Evolutionary conservation across 2,888 invertebrate genomes (phyloP).

Genomic region (Emmelina monodactyla): DNA sequence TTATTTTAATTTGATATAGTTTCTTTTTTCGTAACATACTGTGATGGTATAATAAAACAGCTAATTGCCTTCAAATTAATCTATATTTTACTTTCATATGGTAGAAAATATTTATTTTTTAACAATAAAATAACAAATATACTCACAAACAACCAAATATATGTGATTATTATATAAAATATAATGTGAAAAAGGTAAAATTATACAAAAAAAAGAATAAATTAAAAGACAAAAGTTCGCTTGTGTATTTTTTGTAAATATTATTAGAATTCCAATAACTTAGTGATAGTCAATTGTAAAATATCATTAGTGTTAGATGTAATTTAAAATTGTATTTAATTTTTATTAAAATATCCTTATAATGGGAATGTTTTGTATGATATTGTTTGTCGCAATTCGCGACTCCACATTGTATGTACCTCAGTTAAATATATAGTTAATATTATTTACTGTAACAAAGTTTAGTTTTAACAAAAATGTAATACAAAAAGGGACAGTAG

Average conservation of each 20-base stretch:
- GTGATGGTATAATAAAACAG: too few relatives aligned
- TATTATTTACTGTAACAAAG: too few relatives aligned
- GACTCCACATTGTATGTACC: too few relatives aligned
- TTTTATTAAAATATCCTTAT: constrained; percentile 15
- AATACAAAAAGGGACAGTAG: too few relatives aligned
- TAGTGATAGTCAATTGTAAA: constrained; percentile 57
- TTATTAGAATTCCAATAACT: constrained; percentile 44
- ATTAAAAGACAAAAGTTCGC: constrained; percentile 20
- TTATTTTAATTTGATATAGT: too few relatives aligned
- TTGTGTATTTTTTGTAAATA: constrained; percentile 56
- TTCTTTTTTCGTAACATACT: too few relatives aligned
- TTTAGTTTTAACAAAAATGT: too few relatives aligned
- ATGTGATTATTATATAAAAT: constrained; percentile 20
- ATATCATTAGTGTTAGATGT: constrained; percentile 47
- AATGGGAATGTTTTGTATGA: too few relatives aligned
- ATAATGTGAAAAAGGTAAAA: neutral
- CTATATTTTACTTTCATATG: too few relatives aligned
- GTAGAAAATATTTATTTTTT: constrained; percentile 1
- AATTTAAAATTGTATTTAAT: constrained; percentile 40
- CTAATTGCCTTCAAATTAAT: too few relatives aligned
- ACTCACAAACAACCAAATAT: neutral
- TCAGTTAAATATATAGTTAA: too few relatives aligned
- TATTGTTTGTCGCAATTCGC: too few relatives aligned
- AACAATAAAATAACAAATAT: neutral
- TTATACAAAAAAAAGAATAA: neutral